A percentile compares a stretch with the other conserved stretches of the same genome.
Conservation (phyloP, 2,113 vertebrate species). For the Pantherophis guttatus region DNA sequence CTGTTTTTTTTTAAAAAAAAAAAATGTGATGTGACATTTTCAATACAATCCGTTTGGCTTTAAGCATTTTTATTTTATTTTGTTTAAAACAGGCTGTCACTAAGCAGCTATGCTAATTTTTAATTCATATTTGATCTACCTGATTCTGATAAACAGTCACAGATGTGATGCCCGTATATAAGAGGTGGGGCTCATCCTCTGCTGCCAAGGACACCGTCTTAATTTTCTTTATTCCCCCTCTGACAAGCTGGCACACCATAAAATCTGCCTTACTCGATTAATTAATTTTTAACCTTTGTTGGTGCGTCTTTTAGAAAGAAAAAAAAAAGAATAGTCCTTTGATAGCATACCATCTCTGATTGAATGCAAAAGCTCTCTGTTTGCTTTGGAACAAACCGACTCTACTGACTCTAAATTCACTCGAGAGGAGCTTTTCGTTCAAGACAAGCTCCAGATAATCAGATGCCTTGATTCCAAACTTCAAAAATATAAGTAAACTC, state of each 20-base stretch:
- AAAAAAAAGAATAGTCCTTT: background rate
- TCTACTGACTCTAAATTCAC: background rate
- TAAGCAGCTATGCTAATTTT: slow-evolving; percentile 29
- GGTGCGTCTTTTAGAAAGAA: background rate
- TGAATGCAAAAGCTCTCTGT: background rate
- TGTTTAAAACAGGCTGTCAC: background rate
- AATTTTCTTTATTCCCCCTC: background rate
- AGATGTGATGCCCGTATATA: background rate
- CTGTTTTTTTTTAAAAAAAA: slow-evolving; percentile 54
- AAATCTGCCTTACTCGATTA: slow-evolving; percentile 20
- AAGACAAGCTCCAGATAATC: background rate
- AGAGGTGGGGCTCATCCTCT: slow-evolving; percentile 21
- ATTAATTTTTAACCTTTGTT: background rate
- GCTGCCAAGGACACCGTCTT: background rate
- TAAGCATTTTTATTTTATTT: slow-evolving; percentile 30
- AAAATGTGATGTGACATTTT: background rate
- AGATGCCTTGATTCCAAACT: background rate
- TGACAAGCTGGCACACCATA: background rate
- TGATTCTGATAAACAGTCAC: slow-evolving; percentile 8
- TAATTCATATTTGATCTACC: slow-evolving; percentile 43
- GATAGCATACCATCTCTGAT: no score
- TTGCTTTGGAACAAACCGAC: background rate
- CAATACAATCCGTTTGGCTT: background rate
- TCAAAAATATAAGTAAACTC: background rate
- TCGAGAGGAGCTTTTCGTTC: background rate